These are phyloP conservation scores for Ornithoptera alexandrae DNA, from an alignment of 2,888 invertebrate species.

Conservation along the genomic window DNA sequence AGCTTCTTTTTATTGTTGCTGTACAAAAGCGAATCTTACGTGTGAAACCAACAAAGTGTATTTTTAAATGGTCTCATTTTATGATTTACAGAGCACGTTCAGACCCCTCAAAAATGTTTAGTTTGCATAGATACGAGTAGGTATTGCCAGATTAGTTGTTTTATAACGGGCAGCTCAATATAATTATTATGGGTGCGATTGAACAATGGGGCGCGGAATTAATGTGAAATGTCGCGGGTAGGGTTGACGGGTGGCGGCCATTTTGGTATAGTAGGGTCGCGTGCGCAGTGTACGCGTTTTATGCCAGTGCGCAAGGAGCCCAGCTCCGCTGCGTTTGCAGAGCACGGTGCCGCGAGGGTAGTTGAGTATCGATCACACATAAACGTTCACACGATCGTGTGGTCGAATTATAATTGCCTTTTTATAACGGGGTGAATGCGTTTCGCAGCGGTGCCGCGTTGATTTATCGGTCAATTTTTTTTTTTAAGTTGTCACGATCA, in stretches of 20 bases:
- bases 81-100: neutral
- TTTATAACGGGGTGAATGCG: slow-evolving; percentile 23
- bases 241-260: slow-evolving; percentile 44
- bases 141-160: slow-evolving; percentile 38
- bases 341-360: slow-evolving; percentile 39
- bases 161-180: slow-evolving; percentile 40
- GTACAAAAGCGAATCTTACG: neutral
- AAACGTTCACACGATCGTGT: slow-evolving; percentile 37
- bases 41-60: neutral
- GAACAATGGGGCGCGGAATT: slow-evolving; percentile 57
- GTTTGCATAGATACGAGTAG: slow-evolving; percentile 2
- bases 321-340: slow-evolving; percentile 38
- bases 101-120: slow-evolving; percentile 1
- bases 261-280: slow-evolving; percentile 38
- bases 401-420: slow-evolving; percentile 30
- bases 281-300: slow-evolving; percentile 52
- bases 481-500: slow-evolving; percentile 9
- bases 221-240: slow-evolving; percentile 54
- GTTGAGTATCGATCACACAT: slow-evolving; percentile 42
- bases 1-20: neutral
- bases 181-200: slow-evolving; percentile 55
- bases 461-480: slow-evolving; percentile 17
- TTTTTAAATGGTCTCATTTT: neutral
- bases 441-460: slow-evolving; percentile 13
- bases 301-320: slow-evolving; percentile 55